Percentiles rank a stretch among this genome's conserved stretches.
phyloP scores from a whole-genome alignment of 2,113 vertebrate species.

The Pangasianodon gigas region DNA sequence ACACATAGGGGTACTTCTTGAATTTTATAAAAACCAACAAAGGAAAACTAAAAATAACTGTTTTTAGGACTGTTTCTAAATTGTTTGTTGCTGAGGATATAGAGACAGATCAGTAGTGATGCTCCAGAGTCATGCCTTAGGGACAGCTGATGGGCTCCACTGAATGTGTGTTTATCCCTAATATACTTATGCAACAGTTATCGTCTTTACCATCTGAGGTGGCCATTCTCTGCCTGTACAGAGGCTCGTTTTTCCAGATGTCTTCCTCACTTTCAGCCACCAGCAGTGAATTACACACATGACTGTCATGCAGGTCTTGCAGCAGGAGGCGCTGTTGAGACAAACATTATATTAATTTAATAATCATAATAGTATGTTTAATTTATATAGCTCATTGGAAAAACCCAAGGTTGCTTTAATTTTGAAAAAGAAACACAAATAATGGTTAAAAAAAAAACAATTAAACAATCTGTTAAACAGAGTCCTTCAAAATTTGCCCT shows the following conservation, averaged over 20 bases:
- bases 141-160: background rate
- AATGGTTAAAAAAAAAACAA: background rate
- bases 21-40: background rate
- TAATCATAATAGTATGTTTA: background rate
- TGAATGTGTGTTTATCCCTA: background rate
- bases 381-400: background rate
- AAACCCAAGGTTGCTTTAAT: background rate
- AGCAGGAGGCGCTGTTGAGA: slow-evolving; percentile 86
- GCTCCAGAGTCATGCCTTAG: too few relatives aligned
- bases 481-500: background rate
- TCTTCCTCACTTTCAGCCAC: slow-evolving; percentile 98
- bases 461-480: background rate
- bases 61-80: background rate
- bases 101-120: background rate
- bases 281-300: slow-evolving; percentile 91
- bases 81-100: background rate
- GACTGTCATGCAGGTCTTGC: slow-evolving; percentile 95
- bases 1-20: background rate
- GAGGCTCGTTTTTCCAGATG: slow-evolving; percentile 94
- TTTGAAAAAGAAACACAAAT: background rate
- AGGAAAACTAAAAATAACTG: background rate
- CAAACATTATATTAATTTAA: background rate
- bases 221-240: slow-evolving; percentile 79
- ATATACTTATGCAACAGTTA: background rate
- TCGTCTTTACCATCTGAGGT: slow-evolving; percentile 80